Base-by-base conservation (phyloP, 2,797 vertebrate species). In the Urocyon cinereoargenteus region DNA sequence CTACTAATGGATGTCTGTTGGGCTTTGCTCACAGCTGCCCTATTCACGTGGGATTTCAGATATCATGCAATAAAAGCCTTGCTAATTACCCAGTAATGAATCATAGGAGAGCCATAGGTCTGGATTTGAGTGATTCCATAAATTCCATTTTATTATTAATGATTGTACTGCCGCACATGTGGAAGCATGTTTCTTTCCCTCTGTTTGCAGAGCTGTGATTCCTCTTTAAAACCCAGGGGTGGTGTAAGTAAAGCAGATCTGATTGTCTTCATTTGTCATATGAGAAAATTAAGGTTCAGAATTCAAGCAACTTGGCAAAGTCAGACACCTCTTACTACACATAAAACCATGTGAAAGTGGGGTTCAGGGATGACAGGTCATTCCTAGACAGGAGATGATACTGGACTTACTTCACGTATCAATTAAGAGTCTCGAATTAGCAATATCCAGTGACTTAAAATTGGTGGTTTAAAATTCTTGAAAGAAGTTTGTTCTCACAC, bases 21-120 rank as follows among this genome's bases (percentile, higher is more conserved):
- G 75, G 83, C 94, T 93, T 96, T 85, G 72, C 24, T 92, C 95
- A 88, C 40, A 93, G 86, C 55, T 93, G 81, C 61, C 64, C 81
- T 79, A 10, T 78, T 94, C 86, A 66, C 77, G 90, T 53, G 72
- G 84, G 72, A 77, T 64, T 93, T 93, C 68, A 91, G 86, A 96
- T 8, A 31, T 59, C 19, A 16, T 64, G 8, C 68, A 88, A 45
- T 91, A 70, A 92, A 96, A 88, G 57, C 64, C 40, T 77, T 85
- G 66, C 84, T 97, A 31, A 78, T 93, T 79, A 82, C 85, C 57
- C 34, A 16, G 49, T 88, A 68, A 85, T 88, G 36, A 92, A 26
- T 82, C 77, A 61, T 9, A 78, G 78, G 73, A 94, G 57, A 87
- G 72, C 66, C n/a, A 5, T 31, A 55, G 36, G 34, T 78, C 70